phyloP scores from a whole-genome alignment of 2,888 invertebrate species.

The Schizaphis graminum region DNA sequence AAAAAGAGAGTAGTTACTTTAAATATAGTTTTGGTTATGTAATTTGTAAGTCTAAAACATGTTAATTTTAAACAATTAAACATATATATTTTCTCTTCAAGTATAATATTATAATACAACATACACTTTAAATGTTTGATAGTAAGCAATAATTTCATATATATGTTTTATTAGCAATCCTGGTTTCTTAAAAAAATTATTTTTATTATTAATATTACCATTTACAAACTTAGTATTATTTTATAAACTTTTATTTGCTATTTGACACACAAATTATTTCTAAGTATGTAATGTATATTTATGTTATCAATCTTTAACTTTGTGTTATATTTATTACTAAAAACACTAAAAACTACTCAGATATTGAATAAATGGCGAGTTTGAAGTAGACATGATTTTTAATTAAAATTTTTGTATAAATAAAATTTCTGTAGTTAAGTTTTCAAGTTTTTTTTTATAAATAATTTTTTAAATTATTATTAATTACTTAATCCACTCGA shows the following conservation, averaged over 20 bases:
- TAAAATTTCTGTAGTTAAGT: not conserved
- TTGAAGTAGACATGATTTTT: not conserved
- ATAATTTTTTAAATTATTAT: not conserved
- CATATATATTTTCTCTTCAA: too few species aligned
- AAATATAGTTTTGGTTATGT: not conserved
- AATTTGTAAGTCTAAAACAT: too few species aligned
- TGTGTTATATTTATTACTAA: not conserved
- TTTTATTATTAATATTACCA: not conserved
- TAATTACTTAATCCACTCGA: not conserved
- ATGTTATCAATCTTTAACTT: not conserved
- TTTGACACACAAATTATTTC: not conserved
- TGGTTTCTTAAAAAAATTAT: not conserved
- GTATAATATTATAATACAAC: not conserved
- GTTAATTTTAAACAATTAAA: too few species aligned
- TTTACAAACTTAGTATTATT: not conserved
- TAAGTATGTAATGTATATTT: not conserved
- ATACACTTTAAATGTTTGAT: not conserved
- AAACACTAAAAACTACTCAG: not conserved
- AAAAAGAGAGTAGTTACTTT: not conserved
- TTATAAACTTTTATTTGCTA: not conserved
- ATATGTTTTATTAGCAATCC: not conserved
- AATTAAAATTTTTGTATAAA: not conserved
- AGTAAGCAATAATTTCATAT: not conserved
- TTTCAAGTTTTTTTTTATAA: not conserved
- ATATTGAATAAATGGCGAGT: not conserved